Evolutionary conservation across 2,113 vertebrate genomes (phyloP).

Genomic region (Xenopus borealis): DNA sequence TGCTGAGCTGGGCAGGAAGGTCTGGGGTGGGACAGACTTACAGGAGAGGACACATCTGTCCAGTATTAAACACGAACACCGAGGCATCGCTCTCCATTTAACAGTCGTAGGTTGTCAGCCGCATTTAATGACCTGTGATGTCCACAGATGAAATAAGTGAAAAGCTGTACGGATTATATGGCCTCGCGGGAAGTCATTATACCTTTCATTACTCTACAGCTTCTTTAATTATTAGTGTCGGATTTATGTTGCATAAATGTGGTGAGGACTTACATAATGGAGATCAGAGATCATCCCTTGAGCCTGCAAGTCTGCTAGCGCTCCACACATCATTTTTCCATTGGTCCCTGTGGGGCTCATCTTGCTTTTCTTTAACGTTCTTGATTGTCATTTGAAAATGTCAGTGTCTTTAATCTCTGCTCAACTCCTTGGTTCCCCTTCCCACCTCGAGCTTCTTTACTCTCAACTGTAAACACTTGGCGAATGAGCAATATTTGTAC

Average conservation of each 20-base stretch:
- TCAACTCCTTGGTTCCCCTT: not conserved
- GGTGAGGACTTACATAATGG: not conserved
- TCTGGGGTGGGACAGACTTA: too few species aligned
- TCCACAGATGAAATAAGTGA: too few species aligned
- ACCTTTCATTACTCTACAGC: not conserved
- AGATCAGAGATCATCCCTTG: not conserved
- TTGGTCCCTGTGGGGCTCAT: not conserved
- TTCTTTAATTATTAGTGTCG: slow-evolving; percentile 4
- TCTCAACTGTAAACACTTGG: slow-evolving; percentile 19
- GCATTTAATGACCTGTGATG: too few species aligned
- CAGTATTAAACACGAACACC: too few species aligned
- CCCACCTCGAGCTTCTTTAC: not conserved
- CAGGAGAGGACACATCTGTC: too few species aligned
- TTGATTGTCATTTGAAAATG: not conserved
- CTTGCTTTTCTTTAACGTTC: not conserved
- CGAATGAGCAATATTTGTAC: slow-evolving; percentile 10
- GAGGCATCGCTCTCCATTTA: too few species aligned
- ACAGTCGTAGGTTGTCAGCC: too few species aligned
- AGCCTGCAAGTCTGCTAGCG: too few species aligned
- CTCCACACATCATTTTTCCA: too few species aligned
- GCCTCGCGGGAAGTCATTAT: not conserved
- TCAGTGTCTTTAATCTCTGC: not conserved
- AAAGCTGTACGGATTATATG: not conserved
- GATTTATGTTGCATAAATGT: not conserved
- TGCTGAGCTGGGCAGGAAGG: too few species aligned